phyloP scores from a whole-genome alignment of 2,113 vertebrate genomes.

The Eretmochelys imbricata region DNA sequence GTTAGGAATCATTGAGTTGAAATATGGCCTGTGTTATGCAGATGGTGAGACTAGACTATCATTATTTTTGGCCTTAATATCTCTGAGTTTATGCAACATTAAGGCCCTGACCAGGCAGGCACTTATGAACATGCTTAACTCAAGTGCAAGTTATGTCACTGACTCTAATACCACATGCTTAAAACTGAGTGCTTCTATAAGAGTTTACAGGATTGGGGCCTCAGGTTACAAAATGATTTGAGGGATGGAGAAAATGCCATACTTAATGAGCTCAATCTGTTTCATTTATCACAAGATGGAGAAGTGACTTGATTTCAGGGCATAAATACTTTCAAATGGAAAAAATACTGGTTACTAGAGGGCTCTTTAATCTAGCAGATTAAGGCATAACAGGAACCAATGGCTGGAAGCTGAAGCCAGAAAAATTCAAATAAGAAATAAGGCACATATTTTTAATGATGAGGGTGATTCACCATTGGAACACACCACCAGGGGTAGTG shows the following conservation, averaged over 20 bases:
- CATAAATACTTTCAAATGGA: not conserved
- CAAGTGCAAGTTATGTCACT: not conserved
- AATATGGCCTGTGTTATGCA: not conserved
- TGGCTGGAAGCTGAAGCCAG: not conserved
- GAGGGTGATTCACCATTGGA: not conserved
- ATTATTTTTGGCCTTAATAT: not conserved
- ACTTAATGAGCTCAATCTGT: accelerated
- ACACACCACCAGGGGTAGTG: accelerated
- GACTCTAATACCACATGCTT: not conserved
- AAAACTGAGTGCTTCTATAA: not conserved
- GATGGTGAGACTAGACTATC: not conserved
- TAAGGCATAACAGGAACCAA: accelerated
- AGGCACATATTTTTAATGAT: not conserved
- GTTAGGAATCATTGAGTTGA: not conserved
- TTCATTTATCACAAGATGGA: accelerated
- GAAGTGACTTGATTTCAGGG: not conserved
- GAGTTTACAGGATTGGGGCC: not conserved
- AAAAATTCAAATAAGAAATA: not conserved
- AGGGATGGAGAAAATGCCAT: not conserved
- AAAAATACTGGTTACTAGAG: not conserved
- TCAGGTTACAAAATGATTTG: not conserved
- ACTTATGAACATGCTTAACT: not conserved
- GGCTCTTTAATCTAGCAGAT: not conserved
- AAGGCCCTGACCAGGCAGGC: not conserved
- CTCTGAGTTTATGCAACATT: not conserved